phyloP scores from a whole-genome alignment of 2,888 invertebrate genomes.

The Pheosia gnoma region DNA sequence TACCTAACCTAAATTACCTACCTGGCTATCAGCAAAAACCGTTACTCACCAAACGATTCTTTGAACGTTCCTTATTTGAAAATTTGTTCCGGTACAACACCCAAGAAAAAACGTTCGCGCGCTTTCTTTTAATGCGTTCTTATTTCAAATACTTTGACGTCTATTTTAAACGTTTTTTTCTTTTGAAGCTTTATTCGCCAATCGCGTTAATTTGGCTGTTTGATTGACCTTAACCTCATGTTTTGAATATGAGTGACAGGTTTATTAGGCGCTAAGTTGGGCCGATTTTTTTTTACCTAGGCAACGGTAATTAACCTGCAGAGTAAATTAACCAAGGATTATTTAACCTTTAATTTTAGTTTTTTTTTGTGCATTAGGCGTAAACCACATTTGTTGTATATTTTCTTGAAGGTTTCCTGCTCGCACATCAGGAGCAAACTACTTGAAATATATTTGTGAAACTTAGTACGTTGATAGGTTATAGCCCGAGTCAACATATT shows the following conservation, averaged over 20 bases:
- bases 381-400: no score
- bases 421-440: no score
- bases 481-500: no score
- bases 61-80: conserved; percentile 53
- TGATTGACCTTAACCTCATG: conserved; percentile 34
- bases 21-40: conserved; percentile 51
- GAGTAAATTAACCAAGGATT: background rate
- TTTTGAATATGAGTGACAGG: conserved; percentile 8
- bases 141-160: conserved; percentile 10
- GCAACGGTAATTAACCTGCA: conserved; percentile 3
- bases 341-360: background rate
- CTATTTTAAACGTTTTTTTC: conserved; percentile 26
- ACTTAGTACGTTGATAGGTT: no score
- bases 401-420: no score
- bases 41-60: conserved; percentile 54
- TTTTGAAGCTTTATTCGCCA: conserved; percentile 7
- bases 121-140: conserved; percentile 30
- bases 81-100: conserved; percentile 60
- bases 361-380: background rate
- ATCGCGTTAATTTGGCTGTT: conserved; percentile 25
- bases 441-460: no score
- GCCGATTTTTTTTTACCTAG: background rate
- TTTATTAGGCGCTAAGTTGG: conserved; percentile 8
- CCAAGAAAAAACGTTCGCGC: conserved; percentile 17
- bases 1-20: conserved; percentile 10